Evolutionary conservation across 2,797 vertebrate species (phyloP).

Genomic region (Danio aesculapii): DNA sequence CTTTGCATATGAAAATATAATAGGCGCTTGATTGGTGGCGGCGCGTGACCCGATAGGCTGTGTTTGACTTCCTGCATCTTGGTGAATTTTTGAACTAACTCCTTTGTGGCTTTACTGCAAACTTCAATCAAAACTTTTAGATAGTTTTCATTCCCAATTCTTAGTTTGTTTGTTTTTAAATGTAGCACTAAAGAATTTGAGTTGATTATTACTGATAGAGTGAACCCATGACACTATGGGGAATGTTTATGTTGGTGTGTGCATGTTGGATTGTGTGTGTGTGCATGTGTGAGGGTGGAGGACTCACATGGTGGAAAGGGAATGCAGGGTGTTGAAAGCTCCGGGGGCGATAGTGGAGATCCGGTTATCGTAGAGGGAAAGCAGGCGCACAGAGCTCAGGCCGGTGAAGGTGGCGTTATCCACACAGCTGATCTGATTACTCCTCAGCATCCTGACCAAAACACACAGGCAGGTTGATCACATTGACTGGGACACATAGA

Average conservation of each 20-base stretch:
- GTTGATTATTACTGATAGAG: not conserved
- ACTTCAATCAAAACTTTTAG: not conserved
- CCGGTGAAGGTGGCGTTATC: conserved; percentile 95
- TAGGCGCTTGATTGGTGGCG: conserved; percentile 48
- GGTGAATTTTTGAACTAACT: conserved; percentile 34
- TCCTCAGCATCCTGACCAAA: conserved; percentile 90
- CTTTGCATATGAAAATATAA: conserved; percentile 49
- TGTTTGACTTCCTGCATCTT: conserved; percentile 42
- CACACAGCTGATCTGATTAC: conserved; percentile 96
- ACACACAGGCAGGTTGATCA: conserved; percentile 35
- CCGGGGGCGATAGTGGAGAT: conserved; percentile 94
- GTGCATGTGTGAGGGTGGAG: not conserved
- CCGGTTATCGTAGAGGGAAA: conserved; percentile 96
- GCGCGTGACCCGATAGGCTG: conserved; percentile 29
- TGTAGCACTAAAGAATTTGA: conserved; percentile 1
- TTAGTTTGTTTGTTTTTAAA: not conserved
- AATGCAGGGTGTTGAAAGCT: conserved; percentile 94
- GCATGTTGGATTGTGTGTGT: not conserved
- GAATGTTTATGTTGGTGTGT: not conserved
- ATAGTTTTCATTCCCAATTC: not conserved
- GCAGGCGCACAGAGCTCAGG: conserved; percentile 93
- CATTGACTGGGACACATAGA: conserved; percentile 20
- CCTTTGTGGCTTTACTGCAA: conserved; percentile 34
- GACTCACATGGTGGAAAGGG: conserved; percentile 95
- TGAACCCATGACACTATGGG: not conserved